Base-by-base conservation (phyloP, 1,140 invertebrate genomes). In the Zaprionus vittiger region DNA sequence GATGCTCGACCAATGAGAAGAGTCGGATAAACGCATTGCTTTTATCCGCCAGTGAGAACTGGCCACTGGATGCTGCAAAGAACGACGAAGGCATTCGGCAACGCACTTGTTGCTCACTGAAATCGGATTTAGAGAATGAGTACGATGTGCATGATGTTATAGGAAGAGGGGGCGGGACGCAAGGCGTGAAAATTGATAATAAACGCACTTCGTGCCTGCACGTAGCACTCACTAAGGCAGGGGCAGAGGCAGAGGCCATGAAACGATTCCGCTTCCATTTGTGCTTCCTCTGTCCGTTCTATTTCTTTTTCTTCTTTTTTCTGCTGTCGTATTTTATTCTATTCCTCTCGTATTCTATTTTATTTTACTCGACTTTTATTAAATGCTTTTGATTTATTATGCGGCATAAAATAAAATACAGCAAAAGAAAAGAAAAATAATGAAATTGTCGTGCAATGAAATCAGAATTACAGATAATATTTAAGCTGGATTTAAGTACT, bases 111-210 rank as follows among this genome's bases (percentile, higher is more conserved):
- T 89, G 84, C 78, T 76, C 57, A 44, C 41, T 17, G 2, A 47
- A 52, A 52, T 52, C 47, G 20, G 22, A 11, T 28, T 34, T 37
- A 15, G 37, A 62, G 41, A 62, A 28, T 22, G 47, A 62, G 61
- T 49, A 41, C 26, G 47, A 24, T n/a, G n/a, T 20, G 24, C 7
- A 31, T 52, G 47, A 15, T 14, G 15, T 14, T n/a, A 2, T n/a
- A n/a, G 22, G 28, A 12, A 4, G 26, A 12, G 52, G 22, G 26
- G 17, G 31, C 11, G 52, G 34, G 17, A 24, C 11, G 20, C 9
- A 24, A 64, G 70, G 80, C 72, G 74, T 83, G 77, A 76, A 83
- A 89, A 87, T 81, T 89, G 77, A 86, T 87, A 82, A 86, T 86
- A 80, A 86, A 86, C 83, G 77, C 71, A 83, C 73, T 78, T 70